Percentiles rank a stretch among this genome's conserved stretches.
Evolutionary conservation across 2,797 vertebrate species (phyloP).

Genomic region (Parauchenoglanis punctatus): DNA sequence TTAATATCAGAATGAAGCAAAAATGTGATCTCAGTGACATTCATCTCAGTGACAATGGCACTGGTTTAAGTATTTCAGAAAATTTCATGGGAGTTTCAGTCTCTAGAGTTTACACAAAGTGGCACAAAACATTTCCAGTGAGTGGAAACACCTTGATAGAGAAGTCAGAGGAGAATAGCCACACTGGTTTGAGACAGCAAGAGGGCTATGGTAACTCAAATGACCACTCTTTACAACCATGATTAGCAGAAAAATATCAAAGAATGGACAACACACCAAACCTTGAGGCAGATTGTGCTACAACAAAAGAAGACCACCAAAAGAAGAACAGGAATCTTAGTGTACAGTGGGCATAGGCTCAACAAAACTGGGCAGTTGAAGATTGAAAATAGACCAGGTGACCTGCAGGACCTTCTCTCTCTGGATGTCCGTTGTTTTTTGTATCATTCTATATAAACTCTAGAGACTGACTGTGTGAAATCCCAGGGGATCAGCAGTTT

Average conservation of each 20-base stretch:
- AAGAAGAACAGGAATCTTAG: neutral
- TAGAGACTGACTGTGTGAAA: neutral
- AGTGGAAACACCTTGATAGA: neutral
- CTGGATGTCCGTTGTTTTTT: neutral
- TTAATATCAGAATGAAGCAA: neutral
- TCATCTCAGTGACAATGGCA: neutral
- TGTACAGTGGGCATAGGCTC: neutral
- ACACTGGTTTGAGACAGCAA: neutral
- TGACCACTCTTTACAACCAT: neutral
- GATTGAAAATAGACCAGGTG: neutral
- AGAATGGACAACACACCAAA: neutral
- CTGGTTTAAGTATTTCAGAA: neutral
- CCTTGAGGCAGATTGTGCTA: neutral
- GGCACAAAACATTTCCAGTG: neutral
- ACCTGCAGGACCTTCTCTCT: neutral
- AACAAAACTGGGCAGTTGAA: neutral
- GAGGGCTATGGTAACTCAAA: neutral
- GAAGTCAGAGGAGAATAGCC: neutral
- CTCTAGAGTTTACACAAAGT: neutral
- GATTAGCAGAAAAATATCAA: neutral
- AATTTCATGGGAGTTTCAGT: neutral
- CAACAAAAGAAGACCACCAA: neutral
- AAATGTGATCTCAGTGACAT: neutral
- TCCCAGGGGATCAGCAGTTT: neutral
- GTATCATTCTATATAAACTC: neutral